Conservation (phyloP, 1,140 invertebrate species). For the Magallana ariakensis region DNA sequence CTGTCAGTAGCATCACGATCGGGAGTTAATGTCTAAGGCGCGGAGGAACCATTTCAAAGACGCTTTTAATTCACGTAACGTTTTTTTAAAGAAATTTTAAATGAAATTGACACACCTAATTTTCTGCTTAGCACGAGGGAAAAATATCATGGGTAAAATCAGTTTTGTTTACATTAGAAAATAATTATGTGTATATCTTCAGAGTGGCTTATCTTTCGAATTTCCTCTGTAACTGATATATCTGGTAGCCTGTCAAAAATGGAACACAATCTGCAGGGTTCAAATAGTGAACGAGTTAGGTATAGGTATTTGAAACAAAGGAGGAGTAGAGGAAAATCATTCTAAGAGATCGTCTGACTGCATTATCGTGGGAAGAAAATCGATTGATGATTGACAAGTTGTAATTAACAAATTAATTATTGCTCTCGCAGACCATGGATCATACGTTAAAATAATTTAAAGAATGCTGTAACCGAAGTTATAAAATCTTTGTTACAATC, state of each 20-base stretch:
- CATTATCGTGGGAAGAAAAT: too few species aligned
- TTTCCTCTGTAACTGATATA: not conserved
- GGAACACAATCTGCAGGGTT: too few species aligned
- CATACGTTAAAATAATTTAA: too few species aligned
- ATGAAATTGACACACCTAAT: constrained; percentile 2
- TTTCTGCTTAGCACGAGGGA: not conserved
- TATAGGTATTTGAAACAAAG: too few species aligned
- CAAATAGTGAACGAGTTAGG: too few species aligned
- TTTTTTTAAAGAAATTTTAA: not conserved
- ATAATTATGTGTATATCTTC: not conserved
- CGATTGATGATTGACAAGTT: not conserved
- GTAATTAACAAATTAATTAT: constrained; percentile 26
- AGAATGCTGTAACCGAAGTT: too few species aligned
- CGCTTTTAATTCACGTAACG: not conserved
- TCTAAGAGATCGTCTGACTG: too few species aligned
- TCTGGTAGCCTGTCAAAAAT: too few species aligned
- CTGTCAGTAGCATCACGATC: not conserved
- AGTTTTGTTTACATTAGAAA: constrained; percentile 7
- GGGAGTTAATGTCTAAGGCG: not conserved
- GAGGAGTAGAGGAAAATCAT: too few species aligned
- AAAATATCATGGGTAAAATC: not conserved
- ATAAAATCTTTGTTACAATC: too few species aligned
- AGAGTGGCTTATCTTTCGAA: not conserved
- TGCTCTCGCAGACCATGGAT: not conserved
- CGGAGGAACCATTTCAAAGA: not conserved